Evolutionary conservation across 2,888 invertebrate species (phyloP).

Genomic region (Dioctria rufipes): DNA sequence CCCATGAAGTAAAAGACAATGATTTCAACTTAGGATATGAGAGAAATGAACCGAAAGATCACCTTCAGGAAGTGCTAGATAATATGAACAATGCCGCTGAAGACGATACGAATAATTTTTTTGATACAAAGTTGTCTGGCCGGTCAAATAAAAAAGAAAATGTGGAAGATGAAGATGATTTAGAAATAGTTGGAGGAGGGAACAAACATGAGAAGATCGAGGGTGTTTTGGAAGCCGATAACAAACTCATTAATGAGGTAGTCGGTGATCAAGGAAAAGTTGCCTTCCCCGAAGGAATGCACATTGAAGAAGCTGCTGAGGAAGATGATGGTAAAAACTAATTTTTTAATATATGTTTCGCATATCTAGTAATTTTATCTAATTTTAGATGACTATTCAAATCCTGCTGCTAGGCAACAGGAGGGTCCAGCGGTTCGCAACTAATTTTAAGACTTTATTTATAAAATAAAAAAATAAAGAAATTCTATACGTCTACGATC

Average conservation of each 20-base stretch:
- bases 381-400: conserved; percentile 71
- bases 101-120: conserved; percentile 66
- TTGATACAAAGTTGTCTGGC: conserved; percentile 62
- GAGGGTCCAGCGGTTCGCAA: conserved; percentile 73
- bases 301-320: conserved; percentile 69
- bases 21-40: conserved; percentile 66
- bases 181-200: conserved; percentile 61
- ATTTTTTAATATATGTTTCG: neutral
- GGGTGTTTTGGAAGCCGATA: conserved; percentile 67
- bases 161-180: conserved; percentile 65
- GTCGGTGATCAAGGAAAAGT: conserved; percentile 71
- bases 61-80: conserved; percentile 59
- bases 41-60: conserved; percentile 52
- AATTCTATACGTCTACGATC: neutral
- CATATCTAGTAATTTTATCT: neutral
- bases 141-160: conserved; percentile 57
- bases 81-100: conserved; percentile 68
- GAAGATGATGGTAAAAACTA: conserved; percentile 72
- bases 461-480: neutral
- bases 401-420: conserved; percentile 70
- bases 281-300: conserved; percentile 67
- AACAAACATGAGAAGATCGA: conserved; percentile 64
- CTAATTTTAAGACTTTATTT: conserved; percentile 62
- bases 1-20: conserved; percentile 69
- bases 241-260: conserved; percentile 71